These are phyloP conservation scores for Phyllostomus hastatus DNA, from an alignment of 2,113 vertebrate genomes.

Conservation along the genomic window DNA sequence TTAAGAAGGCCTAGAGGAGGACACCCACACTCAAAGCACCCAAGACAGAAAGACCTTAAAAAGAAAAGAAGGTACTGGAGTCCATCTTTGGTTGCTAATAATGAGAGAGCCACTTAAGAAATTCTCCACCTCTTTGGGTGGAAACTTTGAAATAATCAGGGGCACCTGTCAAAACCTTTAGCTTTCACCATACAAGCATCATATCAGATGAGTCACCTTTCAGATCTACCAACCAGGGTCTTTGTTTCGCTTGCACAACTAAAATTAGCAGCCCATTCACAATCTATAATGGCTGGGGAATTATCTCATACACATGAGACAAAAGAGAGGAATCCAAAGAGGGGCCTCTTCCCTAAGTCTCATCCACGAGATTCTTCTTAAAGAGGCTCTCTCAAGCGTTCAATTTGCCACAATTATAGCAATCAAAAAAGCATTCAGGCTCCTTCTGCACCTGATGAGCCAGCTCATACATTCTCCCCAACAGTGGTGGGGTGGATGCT, in stretches of 20 bases:
- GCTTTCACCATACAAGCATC: slow-evolving; percentile 29
- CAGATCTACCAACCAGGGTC: slow-evolving; percentile 75
- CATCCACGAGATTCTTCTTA: slow-evolving; percentile 81
- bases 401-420: slow-evolving; percentile 85
- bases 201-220: slow-evolving; percentile 73
- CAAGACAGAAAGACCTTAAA: background rate
- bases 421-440: slow-evolving; percentile 86
- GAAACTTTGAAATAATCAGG: slow-evolving; percentile 40
- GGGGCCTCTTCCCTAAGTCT: slow-evolving; percentile 80
- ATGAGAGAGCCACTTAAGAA: slow-evolving; percentile 22
- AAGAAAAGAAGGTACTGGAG: background rate
- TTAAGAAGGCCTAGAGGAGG: background rate
- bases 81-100: background rate
- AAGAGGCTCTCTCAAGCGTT: slow-evolving; percentile 79
- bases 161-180: slow-evolving; percentile 28
- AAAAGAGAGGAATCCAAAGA: slow-evolving; percentile 80
- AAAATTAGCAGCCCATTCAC: slow-evolving; percentile 82
- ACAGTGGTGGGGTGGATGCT: slow-evolving; percentile 44
- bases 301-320: slow-evolving; percentile 81
- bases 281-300: slow-evolving; percentile 79
- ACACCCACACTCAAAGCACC: background rate
- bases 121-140: background rate
- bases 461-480: slow-evolving; percentile 74
- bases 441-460: slow-evolving; percentile 81
- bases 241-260: slow-evolving; percentile 80